A percentile compares a stretch with the other conserved stretches of the same genome.
phyloP scores from a whole-genome alignment of 2,113 vertebrate species.

The Choloepus hoffmanni region DNA sequence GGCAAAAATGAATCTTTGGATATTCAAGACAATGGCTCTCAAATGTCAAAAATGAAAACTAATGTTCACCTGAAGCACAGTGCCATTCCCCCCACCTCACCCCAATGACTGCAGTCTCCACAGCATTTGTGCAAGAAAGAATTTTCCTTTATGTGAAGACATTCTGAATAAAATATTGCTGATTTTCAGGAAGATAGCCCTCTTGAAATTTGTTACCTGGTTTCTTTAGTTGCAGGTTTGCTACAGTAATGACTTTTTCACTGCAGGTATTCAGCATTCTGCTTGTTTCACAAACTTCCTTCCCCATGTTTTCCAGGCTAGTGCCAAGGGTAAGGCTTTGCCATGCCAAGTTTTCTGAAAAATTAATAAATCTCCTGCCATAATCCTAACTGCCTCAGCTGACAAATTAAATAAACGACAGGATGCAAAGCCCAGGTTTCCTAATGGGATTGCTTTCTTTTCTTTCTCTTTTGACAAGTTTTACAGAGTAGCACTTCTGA shows the following conservation, averaged over 20 bases:
- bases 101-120: background rate
- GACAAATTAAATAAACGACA: slow-evolving; percentile 88
- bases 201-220: slow-evolving; percentile 51
- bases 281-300: slow-evolving; percentile 80
- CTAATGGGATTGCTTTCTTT: slow-evolving; percentile 77
- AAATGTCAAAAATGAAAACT: slow-evolving; percentile 51
- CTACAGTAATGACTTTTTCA: slow-evolving; percentile 75
- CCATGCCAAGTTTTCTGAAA: slow-evolving; percentile 84
- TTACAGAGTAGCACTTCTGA: slow-evolving; percentile 86
- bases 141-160: slow-evolving; percentile 64
- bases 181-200: slow-evolving; percentile 60
- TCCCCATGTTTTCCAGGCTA: slow-evolving; percentile 77
- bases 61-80: background rate
- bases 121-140: slow-evolving; percentile 58
- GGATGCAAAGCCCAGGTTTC: slow-evolving; percentile 84
- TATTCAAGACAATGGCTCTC: slow-evolving; percentile 8
- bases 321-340: slow-evolving; percentile 72
- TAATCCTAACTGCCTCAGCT: slow-evolving; percentile 86
- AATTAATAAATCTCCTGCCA: slow-evolving; percentile 86
- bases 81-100: background rate
- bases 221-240: slow-evolving; percentile 78
- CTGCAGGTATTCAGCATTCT: slow-evolving; percentile 65
- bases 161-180: slow-evolving; percentile 66
- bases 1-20: background rate
- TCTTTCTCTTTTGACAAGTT: slow-evolving; percentile 80